Evolutionary conservation across 1,140 invertebrate genomes (phyloP).

Genomic region (Lepidurus couesii): DNA sequence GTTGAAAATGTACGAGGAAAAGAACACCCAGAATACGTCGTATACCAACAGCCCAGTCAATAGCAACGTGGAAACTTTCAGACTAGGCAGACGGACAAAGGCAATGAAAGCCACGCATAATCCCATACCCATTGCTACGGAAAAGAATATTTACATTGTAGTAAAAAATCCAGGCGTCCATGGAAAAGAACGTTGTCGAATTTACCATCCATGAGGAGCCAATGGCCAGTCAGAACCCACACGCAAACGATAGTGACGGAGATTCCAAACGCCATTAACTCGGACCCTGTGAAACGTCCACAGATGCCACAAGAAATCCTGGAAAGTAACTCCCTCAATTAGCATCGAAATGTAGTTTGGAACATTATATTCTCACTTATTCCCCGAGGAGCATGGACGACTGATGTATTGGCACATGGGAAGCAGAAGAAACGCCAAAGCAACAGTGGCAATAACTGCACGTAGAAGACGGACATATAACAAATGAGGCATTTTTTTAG

Average conservation of each 20-base stretch:
- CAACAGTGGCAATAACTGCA: conserved; percentile 91
- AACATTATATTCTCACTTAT: conserved; percentile 50
- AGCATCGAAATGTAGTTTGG: neutral
- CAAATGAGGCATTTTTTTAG: no score
- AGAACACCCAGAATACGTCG: conserved; percentile 98
- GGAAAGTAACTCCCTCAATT: conserved; percentile 11
- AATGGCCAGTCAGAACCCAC: conserved; percentile 95
- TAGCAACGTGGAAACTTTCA: conserved; percentile 92
- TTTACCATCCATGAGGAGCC: conserved; percentile 92
- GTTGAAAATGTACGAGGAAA: conserved; percentile 96
- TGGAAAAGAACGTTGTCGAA: conserved; percentile 15
- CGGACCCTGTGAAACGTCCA: conserved; percentile 85
- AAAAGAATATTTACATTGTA: conserved; percentile 26
- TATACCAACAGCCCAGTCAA: conserved; percentile 91
- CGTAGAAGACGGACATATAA: conserved; percentile 41
- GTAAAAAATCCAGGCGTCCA: conserved; percentile 28
- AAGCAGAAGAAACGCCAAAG: conserved; percentile 87
- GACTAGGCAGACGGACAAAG: conserved; percentile 86
- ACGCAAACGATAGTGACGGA: conserved; percentile 91
- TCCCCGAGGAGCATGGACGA: conserved; percentile 73
- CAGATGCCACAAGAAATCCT: conserved; percentile 85
- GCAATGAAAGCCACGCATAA: conserved; percentile 96
- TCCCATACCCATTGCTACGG: conserved; percentile 88
- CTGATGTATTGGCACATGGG: conserved; percentile 97
- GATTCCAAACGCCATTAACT: conserved; percentile 85